phyloP scores from a whole-genome alignment of 2,888 invertebrate genomes.

The Cryptophagus acutangulus region DNA sequence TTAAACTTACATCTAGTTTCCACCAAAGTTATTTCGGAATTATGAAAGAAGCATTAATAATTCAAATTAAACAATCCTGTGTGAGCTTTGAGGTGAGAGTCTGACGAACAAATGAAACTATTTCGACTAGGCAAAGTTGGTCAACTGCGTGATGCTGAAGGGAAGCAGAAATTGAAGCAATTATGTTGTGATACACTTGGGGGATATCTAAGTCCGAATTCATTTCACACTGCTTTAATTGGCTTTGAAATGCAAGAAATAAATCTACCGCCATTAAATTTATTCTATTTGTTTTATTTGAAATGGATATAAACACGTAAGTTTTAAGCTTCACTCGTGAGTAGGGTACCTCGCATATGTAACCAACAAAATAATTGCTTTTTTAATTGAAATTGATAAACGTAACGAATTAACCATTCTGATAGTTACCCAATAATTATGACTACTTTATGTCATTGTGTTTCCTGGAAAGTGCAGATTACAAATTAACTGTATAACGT shows the following conservation, averaged over 20 bases:
- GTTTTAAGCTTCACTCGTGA: too few relatives aligned
- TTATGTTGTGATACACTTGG: slow-evolving; percentile 3
- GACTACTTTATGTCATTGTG: too few relatives aligned
- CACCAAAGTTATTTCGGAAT: too few relatives aligned
- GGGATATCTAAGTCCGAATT: slow-evolving; percentile 1
- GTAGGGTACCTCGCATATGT: too few relatives aligned
- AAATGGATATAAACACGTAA: too few relatives aligned
- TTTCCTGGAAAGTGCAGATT: too few relatives aligned
- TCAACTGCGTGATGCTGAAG: slow-evolving; percentile 5
- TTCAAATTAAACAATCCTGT: slow-evolving; percentile 1
- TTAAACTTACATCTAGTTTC: too few relatives aligned
- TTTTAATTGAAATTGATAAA: too few relatives aligned
- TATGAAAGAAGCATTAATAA: slow-evolving; percentile 8
- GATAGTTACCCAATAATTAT: too few relatives aligned
- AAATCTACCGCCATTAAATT: slow-evolving; percentile 1
- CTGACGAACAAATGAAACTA: slow-evolving; percentile 3
- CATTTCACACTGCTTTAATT: slow-evolving; percentile 1
- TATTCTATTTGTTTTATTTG: slow-evolving; percentile 1
- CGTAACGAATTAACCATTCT: too few relatives aligned
- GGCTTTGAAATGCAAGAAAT: neutral
- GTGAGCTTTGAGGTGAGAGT: neutral
- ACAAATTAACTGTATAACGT: too few relatives aligned
- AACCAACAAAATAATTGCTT: too few relatives aligned
- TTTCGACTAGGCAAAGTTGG: slow-evolving; percentile 4
- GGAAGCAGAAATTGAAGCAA: slow-evolving; percentile 1